Evolutionary conservation across 2,113 vertebrate genomes (phyloP).

Genomic region (Indicator indicator): DNA sequence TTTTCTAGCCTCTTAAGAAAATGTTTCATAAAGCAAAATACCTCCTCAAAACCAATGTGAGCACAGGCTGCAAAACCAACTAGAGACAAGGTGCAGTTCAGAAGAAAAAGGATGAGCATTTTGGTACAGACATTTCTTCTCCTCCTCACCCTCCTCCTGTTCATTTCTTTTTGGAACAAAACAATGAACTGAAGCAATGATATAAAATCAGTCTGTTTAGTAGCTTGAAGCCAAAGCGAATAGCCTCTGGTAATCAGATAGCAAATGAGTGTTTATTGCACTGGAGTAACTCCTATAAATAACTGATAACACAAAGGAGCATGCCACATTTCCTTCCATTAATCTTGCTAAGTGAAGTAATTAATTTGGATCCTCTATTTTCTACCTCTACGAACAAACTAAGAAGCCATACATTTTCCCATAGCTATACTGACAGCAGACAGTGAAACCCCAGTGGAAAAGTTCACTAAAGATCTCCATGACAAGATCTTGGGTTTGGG

Average conservation of each 20-base stretch:
- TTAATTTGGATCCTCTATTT: background rate
- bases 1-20: background rate
- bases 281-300: background rate
- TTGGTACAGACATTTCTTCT: background rate
- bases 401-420: background rate
- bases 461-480: background rate
- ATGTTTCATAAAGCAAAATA: background rate
- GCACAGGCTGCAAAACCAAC: background rate
- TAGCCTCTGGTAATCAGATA: background rate
- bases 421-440: background rate
- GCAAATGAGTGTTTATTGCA: background rate
- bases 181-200: background rate
- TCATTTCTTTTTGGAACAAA: background rate
- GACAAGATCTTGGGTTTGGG: conserved; percentile 14
- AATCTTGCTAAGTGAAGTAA: conserved; percentile 22
- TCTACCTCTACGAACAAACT: background rate
- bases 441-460: conserved; percentile 16
- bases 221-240: background rate
- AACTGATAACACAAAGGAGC: background rate
- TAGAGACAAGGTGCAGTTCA: background rate
- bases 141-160: background rate
- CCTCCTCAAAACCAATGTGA: background rate
- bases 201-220: background rate
- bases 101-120: background rate
- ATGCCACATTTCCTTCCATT: background rate